A percentile compares a stretch with the other conserved stretches of the same genome.
Conservation (phyloP, 92 coral and sea anemone species). For the Montipora capitata region DNA sequence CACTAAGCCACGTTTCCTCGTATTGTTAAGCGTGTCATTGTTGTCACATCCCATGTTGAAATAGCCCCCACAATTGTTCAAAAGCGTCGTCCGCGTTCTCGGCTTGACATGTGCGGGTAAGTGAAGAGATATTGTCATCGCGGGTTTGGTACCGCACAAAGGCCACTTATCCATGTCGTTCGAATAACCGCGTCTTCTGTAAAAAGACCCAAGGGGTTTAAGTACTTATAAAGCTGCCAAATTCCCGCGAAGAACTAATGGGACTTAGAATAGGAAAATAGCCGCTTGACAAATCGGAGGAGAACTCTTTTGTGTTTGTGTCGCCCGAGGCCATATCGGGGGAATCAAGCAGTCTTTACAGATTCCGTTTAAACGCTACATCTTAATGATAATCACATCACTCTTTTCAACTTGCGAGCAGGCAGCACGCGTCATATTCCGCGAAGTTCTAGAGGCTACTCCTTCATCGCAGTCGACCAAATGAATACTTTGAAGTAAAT, state of each 20-base stretch:
- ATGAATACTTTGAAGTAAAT: neutral
- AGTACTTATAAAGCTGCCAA: constrained; percentile 21
- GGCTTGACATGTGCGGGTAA: constrained; percentile 51
- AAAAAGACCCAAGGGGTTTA: constrained; percentile 21
- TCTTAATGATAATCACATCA: constrained; percentile 5
- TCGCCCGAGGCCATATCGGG: constrained; percentile 25
- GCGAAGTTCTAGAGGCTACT: neutral
- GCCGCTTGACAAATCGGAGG: constrained; percentile 16
- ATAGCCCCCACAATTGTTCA: constrained; percentile 63
- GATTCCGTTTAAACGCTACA: neutral
- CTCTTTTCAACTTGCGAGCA: neutral
- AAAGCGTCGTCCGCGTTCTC: constrained; percentile 16
- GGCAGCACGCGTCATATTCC: neutral
- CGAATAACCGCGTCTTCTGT: constrained; percentile 20
- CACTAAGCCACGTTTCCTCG: constrained; percentile 51
- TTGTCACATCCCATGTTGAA: constrained; percentile 53
- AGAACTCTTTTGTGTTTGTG: constrained; percentile 11
- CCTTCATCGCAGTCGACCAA: neutral
- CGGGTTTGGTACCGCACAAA: neutral
- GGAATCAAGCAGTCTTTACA: neutral
- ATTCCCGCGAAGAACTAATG: constrained; percentile 47
- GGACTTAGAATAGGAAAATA: constrained; percentile 24
- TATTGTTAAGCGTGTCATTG: constrained; percentile 41
- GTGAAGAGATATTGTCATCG: constrained; percentile 44
- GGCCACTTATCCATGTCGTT: constrained; percentile 18